phyloP scores from a whole-genome alignment of 1,140 invertebrate genomes.

The Listronotus bonariensis region DNA sequence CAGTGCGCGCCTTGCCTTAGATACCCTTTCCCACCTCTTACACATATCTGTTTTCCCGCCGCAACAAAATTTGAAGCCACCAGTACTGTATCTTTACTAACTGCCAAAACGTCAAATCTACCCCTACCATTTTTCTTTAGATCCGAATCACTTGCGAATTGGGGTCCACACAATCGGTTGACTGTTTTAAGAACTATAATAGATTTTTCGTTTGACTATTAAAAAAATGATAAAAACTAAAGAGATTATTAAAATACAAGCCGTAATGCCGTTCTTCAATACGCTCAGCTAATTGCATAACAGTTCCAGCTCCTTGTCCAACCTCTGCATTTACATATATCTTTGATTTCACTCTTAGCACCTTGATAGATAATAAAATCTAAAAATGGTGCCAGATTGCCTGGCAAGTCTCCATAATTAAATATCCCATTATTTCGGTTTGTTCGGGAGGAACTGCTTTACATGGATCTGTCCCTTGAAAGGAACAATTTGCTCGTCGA shows the following conservation, averaged over 20 bases:
- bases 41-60: no score
- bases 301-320: constrained; percentile 20
- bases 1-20: no score
- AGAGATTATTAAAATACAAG: constrained; percentile 53
- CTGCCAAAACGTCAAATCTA: no score
- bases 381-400: constrained; percentile 30
- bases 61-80: no score
- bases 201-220: no score
- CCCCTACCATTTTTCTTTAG: no score
- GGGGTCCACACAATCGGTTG: no score
- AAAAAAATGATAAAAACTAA: no score
- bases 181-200: no score
- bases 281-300: constrained; percentile 28
- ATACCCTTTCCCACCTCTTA: no score
- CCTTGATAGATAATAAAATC: constrained; percentile 41
- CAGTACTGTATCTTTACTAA: no score
- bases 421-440: constrained; percentile 37
- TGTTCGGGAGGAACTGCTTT: constrained; percentile 37
- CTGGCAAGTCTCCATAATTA: constrained; percentile 36
- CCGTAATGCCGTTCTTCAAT: constrained; percentile 23
- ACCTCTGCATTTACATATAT: constrained; percentile 20
- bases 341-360: constrained; percentile 40
- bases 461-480: constrained; percentile 48
- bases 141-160: no score
- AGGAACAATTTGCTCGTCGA: constrained; percentile 46